Evolutionary conservation across 2,113 vertebrate species (phyloP).

Genomic region (Macrotis lagotis): DNA sequence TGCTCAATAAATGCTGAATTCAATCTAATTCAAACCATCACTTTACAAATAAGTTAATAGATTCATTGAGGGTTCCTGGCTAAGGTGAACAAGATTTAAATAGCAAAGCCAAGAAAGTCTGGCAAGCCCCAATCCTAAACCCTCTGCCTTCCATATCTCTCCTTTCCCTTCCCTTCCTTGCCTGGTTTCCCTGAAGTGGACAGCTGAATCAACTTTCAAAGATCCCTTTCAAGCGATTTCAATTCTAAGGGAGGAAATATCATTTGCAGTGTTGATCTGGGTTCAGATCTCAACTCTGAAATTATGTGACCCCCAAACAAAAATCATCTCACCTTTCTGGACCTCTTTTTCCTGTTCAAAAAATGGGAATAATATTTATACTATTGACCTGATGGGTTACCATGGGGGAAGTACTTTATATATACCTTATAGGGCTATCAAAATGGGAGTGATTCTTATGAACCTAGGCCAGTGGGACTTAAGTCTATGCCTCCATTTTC

Average conservation of each 20-base stretch:
- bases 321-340: neutral
- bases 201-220: neutral
- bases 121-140: neutral
- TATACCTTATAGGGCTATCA: neutral
- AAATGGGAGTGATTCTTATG: neutral
- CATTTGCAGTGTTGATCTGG: neutral
- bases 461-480: neutral
- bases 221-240: neutral
- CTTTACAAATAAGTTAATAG: neutral
- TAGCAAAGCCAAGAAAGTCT: neutral
- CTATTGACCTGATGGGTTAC: neutral
- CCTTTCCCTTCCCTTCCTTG: neutral
- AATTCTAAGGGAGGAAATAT: neutral
- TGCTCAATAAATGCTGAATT: neutral
- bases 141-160: neutral
- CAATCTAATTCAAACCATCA: neutral
- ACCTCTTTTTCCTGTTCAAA: neutral
- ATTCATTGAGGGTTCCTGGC: neutral
- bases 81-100: neutral
- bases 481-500: neutral
- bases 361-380: neutral
- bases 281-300: neutral
- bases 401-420: neutral
- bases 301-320: neutral
- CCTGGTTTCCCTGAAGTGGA: neutral